Percentiles rank a stretch among this genome's conserved stretches.
Evolutionary conservation across 2,888 invertebrate species (phyloP).

Genomic region (Globia sparganii): DNA sequence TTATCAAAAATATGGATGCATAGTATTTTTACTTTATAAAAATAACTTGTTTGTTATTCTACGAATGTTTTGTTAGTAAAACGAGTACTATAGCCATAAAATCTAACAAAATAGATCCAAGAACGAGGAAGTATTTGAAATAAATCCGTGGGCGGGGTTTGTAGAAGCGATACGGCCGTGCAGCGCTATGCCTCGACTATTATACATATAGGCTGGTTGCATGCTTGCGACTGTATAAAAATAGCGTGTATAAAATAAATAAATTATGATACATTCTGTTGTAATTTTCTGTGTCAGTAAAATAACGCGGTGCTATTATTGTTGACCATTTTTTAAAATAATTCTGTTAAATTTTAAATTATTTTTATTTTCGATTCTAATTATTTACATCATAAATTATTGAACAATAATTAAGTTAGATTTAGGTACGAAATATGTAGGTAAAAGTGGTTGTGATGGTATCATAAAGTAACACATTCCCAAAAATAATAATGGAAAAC

Average conservation of each 20-base stretch:
- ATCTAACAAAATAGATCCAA: constrained; percentile 65
- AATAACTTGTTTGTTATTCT: not conserved
- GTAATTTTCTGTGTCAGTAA: not conserved
- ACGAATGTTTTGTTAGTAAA: constrained; percentile 26
- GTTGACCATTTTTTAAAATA: not conserved
- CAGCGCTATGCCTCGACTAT: constrained; percentile 71
- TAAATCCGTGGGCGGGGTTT: constrained; percentile 81
- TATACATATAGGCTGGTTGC: constrained; percentile 71
- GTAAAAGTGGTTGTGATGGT: no score
- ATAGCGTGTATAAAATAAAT: not conserved
- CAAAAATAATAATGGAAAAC: not conserved
- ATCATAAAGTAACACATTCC: not conserved
- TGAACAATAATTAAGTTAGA: not conserved
- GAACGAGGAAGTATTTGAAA: constrained; percentile 82
- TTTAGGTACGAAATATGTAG: not conserved
- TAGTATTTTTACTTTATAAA: not conserved
- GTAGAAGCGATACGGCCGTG: constrained; percentile 80
- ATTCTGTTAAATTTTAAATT: no score
- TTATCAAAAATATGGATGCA: not conserved
- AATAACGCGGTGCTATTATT: not conserved
- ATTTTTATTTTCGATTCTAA: not conserved
- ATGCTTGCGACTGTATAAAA: constrained; percentile 63
- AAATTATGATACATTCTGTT: not conserved
- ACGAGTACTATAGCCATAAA: constrained; percentile 40
- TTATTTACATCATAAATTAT: not conserved